Conservation (phyloP, 2,797 vertebrate species). For the Eurystomus glaucurus region DNA sequence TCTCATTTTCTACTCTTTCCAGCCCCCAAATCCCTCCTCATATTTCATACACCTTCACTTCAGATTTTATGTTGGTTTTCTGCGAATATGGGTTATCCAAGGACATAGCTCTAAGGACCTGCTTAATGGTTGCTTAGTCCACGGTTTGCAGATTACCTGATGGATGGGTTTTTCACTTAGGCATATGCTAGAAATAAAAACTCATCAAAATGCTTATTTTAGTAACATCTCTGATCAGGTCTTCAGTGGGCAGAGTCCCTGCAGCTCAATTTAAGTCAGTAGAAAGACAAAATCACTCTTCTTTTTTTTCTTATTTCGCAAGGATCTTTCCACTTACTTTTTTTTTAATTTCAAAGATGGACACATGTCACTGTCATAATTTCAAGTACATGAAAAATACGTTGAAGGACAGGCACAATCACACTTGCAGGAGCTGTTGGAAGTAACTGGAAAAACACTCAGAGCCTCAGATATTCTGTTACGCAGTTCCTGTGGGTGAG, state of each 20-base stretch:
- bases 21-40: neutral
- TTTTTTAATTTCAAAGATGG: neutral
- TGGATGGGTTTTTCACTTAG: neutral
- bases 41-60: neutral
- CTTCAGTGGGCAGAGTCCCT: neutral
- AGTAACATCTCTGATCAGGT: neutral
- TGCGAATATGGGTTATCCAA: neutral
- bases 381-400: neutral
- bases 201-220: neutral
- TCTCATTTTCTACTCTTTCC: neutral
- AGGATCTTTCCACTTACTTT: neutral
- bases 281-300: neutral
- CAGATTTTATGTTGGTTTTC: neutral
- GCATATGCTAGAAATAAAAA: neutral
- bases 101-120: neutral
- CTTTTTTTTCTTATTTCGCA: neutral
- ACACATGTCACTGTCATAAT: neutral
- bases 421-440: neutral
- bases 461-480: neutral
- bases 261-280: neutral
- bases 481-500: neutral
- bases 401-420: neutral
- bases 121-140: neutral
- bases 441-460: slow-evolving; percentile 3
- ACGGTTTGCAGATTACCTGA: neutral